Evolutionary conservation across 2,113 vertebrate species (phyloP), one percentile per base, ranked within the genome.

Genomic region (Poeciliopsis retropinna): DNA sequence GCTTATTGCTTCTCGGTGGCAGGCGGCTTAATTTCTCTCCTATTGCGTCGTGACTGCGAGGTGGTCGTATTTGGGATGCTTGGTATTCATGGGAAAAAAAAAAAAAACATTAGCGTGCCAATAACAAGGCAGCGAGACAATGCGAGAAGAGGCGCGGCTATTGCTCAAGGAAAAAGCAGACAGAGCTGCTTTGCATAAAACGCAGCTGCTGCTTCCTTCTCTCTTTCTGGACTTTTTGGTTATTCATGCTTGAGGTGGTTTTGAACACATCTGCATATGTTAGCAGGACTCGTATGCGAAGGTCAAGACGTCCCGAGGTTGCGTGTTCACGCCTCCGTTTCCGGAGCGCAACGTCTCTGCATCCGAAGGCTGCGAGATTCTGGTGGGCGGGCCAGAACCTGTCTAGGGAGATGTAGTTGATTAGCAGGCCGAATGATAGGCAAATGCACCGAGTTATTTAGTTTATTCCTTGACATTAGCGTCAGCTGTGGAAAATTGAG

Each of bases 161-260:
- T 60, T 7, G 84, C 90, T 87, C 63, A 61, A 79, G 77, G 79
- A 89, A 75, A 90, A 1, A 31, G 51, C 25, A 67, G 66, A 67
- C 15, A 2, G 60, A 54, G 29, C 60, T 85, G 72, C 44, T 93
- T 90, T 87, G 80, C 89, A 93, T 91, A 74, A 88, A 78, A 79
- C 54, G 85, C 79, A 86, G 72, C 79, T 31, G 28, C 41, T 3
- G 31, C 67, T 76, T 75, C 7, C 76, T 68, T 67, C 12, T 44
- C 14, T 67, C 61, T 27, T 70, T 60, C 67, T 28, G 32, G 54
- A 22, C 63, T 30, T 30, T 82, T 78, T 78, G 77, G 27, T 88
- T 82, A 75, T 88, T 87, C 69, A 88, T 9, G 85, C 88, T 89
- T 44, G 66, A 66, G 73, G 85, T 64, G 31, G 25, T 76, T 85